Percentiles rank a stretch among this genome's conserved stretches.
Conservation (phyloP, 2,113 vertebrate species). For the Cyphomyrus plagiostoma region DNA sequence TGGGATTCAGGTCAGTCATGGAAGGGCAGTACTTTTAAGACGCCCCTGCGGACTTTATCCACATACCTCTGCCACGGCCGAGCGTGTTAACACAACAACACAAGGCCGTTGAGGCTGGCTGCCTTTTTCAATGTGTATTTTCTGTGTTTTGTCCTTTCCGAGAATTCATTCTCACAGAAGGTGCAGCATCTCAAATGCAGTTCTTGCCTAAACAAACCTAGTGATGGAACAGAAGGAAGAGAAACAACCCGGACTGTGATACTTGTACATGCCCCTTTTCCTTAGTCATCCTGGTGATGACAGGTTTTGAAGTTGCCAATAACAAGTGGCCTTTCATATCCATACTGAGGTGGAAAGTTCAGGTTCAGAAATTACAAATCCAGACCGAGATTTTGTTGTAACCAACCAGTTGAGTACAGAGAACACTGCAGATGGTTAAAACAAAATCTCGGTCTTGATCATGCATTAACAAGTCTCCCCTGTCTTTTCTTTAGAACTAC, state of each 20-base stretch:
- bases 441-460: constrained; percentile 16
- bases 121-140: not conserved
- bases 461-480: constrained; percentile 30
- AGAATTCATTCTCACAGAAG: not conserved
- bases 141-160: not conserved
- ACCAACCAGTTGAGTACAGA: not conserved
- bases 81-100: not conserved
- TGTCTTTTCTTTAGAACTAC: constrained; percentile 21
- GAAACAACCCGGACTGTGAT: not conserved
- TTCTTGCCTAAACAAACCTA: not conserved
- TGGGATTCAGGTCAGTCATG: not conserved
- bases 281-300: not conserved
- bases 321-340: not conserved
- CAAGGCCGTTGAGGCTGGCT: not conserved
- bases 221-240: not conserved
- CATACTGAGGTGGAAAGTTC: not conserved
- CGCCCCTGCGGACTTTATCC: not conserved
- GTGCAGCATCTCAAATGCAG: not conserved
- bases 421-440: not conserved
- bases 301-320: not conserved
- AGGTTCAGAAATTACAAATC: not conserved
- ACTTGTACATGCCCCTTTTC: not conserved
- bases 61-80: not conserved
- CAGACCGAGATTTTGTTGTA: not conserved
- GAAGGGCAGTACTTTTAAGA: not conserved